Base-by-base conservation (phyloP, 2,888 invertebrate genomes). In the Stegophylla sp. region DNA sequence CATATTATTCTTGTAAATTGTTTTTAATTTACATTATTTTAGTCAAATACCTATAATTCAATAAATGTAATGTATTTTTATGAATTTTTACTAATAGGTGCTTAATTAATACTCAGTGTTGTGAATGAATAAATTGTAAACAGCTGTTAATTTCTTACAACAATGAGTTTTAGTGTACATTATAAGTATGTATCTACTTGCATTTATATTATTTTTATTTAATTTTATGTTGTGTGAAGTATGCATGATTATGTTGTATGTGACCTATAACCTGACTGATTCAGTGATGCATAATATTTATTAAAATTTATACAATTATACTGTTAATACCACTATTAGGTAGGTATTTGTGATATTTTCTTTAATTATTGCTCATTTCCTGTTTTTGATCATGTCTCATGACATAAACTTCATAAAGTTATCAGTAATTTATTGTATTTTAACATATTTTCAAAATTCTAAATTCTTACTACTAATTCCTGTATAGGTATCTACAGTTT, bases 91-190 rank as follows among this genome's bases (percentile, higher is more conserved):
- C 59, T 51, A 34, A 66, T 76, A 23, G 9, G n/a, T 26, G n/a
- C 56, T 43, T 71, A n/a, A 0, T 45, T 73, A 41, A 4, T 9
- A 20, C n/a, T 1, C 51, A 28, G 43, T 67, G 26, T 76, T 56
- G 17, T 67, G 53, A 7, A 5, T 67, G 43, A 56, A 66, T 76
- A 67, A n/a, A 67, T 76, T 56, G 56, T 17, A 48, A 77, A 77
- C 77, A 77, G 77, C 77, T 77, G 77, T 69, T 77, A 59, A 67
- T 48, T 61, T 69, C 20, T 56, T 48, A 77, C 28, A 59, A 69
- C 59, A 69, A 56, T 51, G 43, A 43, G 20, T 41, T 53, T 72
- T 72, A 72, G 12, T 69, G 13, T 28, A 34, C 20, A 69, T 51
- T 69, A 10, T 10, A 12, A 56, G 20, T 23, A 56, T 34, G 20